Conservation (phyloP, 2,888 invertebrate species). For the Tiphia femorata region DNA sequence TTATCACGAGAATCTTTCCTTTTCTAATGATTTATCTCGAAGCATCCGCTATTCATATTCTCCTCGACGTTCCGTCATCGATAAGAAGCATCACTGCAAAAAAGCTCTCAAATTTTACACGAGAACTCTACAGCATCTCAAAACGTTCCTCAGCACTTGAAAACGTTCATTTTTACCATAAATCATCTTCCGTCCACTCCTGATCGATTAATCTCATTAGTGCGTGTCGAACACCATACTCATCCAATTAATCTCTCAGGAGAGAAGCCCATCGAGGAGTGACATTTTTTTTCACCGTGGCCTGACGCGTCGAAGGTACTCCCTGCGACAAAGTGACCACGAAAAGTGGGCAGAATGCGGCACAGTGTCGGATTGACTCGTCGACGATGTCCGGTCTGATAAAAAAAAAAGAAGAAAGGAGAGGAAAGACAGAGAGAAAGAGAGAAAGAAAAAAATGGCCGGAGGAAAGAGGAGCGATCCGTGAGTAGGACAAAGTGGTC, state of each 20-base stretch:
- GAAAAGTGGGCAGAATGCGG: slow-evolving; percentile 46
- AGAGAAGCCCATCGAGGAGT: too few relatives aligned
- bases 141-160: too few relatives aligned
- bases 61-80: neutral
- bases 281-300: slow-evolving; percentile 3
- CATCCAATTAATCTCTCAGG: too few relatives aligned
- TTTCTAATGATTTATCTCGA: neutral
- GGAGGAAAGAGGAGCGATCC: slow-evolving; percentile 34
- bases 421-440: slow-evolving; percentile 19
- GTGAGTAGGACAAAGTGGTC: slow-evolving; percentile 64
- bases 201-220: too few relatives aligned
- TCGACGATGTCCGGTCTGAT: slow-evolving; percentile 42
- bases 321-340: slow-evolving; percentile 43
- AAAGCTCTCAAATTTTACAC: too few relatives aligned
- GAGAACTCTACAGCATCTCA: too few relatives aligned
- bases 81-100: neutral
- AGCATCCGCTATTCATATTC: neutral
- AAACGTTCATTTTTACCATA: too few relatives aligned
- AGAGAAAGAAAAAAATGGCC: slow-evolving; percentile 18
- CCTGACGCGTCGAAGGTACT: slow-evolving; percentile 24
- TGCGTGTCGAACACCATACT: too few relatives aligned
- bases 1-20: neutral
- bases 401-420: slow-evolving; percentile 36
- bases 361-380: slow-evolving; percentile 58
- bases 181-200: too few relatives aligned